Conservation (phyloP, 1,140 invertebrate genomes). For the Lycorma delicatula region DNA sequence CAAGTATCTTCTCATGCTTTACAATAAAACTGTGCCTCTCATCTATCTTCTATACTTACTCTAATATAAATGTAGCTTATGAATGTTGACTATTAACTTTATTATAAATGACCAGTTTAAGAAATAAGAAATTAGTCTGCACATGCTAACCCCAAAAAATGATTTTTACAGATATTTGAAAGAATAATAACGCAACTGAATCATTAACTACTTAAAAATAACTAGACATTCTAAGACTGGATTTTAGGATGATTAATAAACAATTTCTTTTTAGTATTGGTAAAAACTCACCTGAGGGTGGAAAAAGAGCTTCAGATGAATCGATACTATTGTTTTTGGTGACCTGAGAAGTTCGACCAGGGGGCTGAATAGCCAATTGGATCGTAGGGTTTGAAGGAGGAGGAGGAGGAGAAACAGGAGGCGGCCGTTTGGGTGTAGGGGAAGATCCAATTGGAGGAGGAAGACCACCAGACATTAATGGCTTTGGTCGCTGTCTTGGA, state of each 20-base stretch:
- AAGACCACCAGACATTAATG: slow-evolving; percentile 38
- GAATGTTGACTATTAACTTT: no score
- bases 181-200: no score
- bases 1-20: no score
- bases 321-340: slow-evolving; percentile 8
- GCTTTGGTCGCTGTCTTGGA: slow-evolving; percentile 74
- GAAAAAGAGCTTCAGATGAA: slow-evolving; percentile 18
- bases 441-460: slow-evolving; percentile 17
- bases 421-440: slow-evolving; percentile 11
- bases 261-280: no score
- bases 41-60: no score
- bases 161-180: no score
- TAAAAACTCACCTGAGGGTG: slow-evolving; percentile 21
- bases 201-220: no score
- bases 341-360: background rate
- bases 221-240: no score
- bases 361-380: background rate
- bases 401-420: slow-evolving; percentile 7
- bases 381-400: background rate
- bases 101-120: background rate
- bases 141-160: no score
- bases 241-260: no score
- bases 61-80: no score
- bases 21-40: no score
- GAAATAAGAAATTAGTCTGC: slow-evolving; percentile 36